Conservation (phyloP, 1,140 invertebrate species). For the Drosophila melanica region DNA sequence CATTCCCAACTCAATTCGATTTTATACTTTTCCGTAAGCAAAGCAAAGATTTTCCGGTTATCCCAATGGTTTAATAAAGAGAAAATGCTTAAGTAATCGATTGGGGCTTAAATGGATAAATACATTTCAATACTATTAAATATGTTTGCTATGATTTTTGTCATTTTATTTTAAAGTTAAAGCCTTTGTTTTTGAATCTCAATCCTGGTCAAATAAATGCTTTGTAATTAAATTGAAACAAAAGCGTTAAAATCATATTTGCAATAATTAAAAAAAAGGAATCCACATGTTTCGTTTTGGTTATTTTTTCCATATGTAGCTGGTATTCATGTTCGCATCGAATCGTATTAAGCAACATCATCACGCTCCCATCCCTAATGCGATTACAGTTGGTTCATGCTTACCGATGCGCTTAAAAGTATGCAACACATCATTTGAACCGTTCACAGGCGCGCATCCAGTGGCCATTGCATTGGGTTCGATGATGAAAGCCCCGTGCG, state of each 20-base stretch:
- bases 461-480: background rate
- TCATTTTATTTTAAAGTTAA: no score
- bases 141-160: no score
- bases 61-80: no score
- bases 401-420: conserved; percentile 54
- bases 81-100: no score
- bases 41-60: no score
- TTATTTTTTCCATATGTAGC: background rate
- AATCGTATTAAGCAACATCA: background rate
- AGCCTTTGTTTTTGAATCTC: background rate
- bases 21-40: no score
- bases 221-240: no score
- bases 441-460: background rate
- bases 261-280: background rate
- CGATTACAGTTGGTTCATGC: conserved; percentile 16
- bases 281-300: no score
- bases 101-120: no score
- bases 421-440: conserved; percentile 49
- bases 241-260: background rate
- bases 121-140: no score
- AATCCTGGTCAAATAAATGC: no score
- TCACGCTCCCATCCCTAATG: conserved; percentile 11
- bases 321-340: background rate
- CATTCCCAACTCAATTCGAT: no score
- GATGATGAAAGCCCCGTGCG: conserved; percentile 4